Evolutionary conservation across 2,113 vertebrate genomes (phyloP).

Genomic region (Xyliphius kryptos): DNA sequence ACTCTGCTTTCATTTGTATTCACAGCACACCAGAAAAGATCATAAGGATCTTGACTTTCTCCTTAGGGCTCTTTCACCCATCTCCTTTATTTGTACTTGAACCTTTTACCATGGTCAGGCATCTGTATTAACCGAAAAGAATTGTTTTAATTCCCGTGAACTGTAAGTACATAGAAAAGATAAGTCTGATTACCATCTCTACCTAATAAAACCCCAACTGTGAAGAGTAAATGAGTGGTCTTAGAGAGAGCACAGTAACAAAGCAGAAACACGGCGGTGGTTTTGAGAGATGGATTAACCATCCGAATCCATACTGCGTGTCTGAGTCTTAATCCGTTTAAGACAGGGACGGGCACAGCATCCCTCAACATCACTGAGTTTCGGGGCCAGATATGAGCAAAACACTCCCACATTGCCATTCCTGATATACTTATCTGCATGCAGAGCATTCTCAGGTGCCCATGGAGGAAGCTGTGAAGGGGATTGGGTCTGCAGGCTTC

Average conservation of each 20-base stretch:
- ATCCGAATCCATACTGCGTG: slow-evolving; percentile 27
- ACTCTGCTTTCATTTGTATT: slow-evolving; percentile 23
- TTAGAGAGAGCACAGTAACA: slow-evolving; percentile 18
- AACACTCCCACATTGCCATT: slow-evolving; percentile 37
- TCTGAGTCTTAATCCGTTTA: slow-evolving; percentile 33
- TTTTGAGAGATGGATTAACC: slow-evolving; percentile 33
- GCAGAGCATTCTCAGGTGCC: slow-evolving; percentile 35
- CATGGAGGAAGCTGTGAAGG: slow-evolving; percentile 32
- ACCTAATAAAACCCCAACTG: slow-evolving; percentile 17
- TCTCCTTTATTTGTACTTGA: slow-evolving; percentile 21
- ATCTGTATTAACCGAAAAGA: slow-evolving; percentile 12
- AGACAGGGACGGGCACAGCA: slow-evolving; percentile 40
- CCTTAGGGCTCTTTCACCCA: slow-evolving; percentile 1
- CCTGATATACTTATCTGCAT: slow-evolving; percentile 46
- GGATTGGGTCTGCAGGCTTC: slow-evolving; percentile 30
- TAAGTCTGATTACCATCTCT: slow-evolving; percentile 11
- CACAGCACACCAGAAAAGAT: slow-evolving; percentile 3
- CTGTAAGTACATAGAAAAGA: slow-evolving; percentile 3
- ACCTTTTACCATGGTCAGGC: slow-evolving; percentile 3
- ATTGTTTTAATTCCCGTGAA: slow-evolving; percentile 1
- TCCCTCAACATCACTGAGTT: slow-evolving; percentile 21
- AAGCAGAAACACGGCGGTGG: slow-evolving; percentile 6
- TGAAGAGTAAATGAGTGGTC: slow-evolving; percentile 12
- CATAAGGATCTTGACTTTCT: slow-evolving; percentile 14
- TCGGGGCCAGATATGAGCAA: slow-evolving; percentile 12